Base-by-base conservation (phyloP, 1,140 invertebrate species). In the Drosophila ficusphila region DNA sequence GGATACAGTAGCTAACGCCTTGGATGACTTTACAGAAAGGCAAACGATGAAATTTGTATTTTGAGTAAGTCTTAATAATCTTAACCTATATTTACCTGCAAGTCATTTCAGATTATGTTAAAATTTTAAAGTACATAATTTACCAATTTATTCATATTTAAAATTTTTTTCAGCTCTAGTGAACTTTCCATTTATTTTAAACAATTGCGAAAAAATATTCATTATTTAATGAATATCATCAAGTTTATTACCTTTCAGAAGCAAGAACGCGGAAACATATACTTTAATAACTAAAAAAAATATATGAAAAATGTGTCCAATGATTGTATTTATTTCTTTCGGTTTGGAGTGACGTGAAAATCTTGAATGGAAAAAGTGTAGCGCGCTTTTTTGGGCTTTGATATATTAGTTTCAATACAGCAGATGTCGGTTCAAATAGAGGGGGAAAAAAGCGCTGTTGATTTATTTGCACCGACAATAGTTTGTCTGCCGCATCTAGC, bases 401-500 rank as follows among this genome's bases (percentile, higher is more conserved):
- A 67, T 51, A 67, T 65, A 65, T 67, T 65, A 41, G 25, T 12
- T 52, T 33, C 14, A 36, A 48, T 65, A 48, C 44, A 39, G 44
- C 36, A 38, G 21, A 38, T 48, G 34, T 61, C 64, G 8, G 34
- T 27, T 67, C 42, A 68, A 68, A 68, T 52, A 33, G 61, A 39
- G 7, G 27, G 8, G 21, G 23, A 18, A 67, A 49, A 39, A 67
- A 31, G n/a, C 18, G 7, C 27, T 64, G 38, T 67, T 67, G 64
- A 68, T 68, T 68, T 68, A 68, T 68, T 67, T 67, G 36, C 61
- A 27, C 64, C 27, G 46, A 67, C 60, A 67, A 68, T 68, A 68
- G 61, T 68, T 68, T 67, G 65, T 68, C 60, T 67, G 61, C 21
- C 62, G 41, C 60, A 65, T 51, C 62, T 67, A 67, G 62, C 60